Percentiles rank a stretch among this genome's conserved stretches.
phyloP scores from a whole-genome alignment of 2,113 vertebrate genomes.

The Ondatra zibethicus region DNA sequence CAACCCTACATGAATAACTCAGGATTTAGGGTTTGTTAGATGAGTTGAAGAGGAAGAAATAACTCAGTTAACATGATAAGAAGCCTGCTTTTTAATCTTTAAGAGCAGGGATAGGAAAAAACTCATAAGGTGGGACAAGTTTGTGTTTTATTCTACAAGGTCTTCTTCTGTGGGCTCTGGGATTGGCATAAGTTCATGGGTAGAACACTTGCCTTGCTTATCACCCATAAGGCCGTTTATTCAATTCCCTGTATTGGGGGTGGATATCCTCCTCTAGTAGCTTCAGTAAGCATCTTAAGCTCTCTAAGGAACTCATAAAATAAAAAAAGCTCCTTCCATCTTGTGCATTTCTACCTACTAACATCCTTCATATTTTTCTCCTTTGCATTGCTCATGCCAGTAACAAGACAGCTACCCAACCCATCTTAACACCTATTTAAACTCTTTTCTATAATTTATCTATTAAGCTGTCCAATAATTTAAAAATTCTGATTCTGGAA shows the following conservation, averaged over 20 bases:
- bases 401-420: neutral
- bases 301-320: neutral
- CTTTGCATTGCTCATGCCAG: neutral
- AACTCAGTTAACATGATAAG: neutral
- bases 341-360: neutral
- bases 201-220: neutral
- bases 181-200: neutral
- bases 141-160: neutral
- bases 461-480: neutral
- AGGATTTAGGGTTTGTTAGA: neutral
- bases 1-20: neutral
- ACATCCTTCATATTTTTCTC: neutral
- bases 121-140: neutral
- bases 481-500: neutral
- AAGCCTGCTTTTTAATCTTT: neutral
- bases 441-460: neutral
- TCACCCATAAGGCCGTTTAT: no score
- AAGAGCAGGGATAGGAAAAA: neutral
- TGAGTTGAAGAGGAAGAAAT: neutral
- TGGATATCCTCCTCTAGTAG: neutral
- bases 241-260: neutral
- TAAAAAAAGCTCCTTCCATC: neutral
- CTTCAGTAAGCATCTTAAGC: constrained; percentile 1
- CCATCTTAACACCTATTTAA: neutral
- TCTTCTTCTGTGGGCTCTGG: neutral